Conservation (phyloP, 2,113 vertebrate genomes). For the Ramphastos sulfuratus region DNA sequence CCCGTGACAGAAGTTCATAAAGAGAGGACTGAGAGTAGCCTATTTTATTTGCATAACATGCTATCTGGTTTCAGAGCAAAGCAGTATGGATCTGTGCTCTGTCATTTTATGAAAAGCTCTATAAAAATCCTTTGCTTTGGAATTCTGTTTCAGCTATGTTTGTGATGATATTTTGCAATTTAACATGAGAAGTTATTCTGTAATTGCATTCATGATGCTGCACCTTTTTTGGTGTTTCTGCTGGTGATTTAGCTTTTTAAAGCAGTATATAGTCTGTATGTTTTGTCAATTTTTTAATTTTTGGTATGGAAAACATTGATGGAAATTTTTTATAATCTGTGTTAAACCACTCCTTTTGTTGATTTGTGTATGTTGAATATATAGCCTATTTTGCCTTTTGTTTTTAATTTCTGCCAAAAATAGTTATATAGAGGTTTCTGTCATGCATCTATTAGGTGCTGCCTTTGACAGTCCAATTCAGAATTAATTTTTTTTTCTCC, state of each 20-base stretch:
- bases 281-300: background rate
- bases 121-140: background rate
- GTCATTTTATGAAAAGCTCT: background rate
- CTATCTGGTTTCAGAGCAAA: background rate
- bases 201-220: background rate
- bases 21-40: background rate
- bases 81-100: background rate
- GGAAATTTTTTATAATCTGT: background rate
- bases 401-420: background rate
- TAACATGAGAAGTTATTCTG: background rate
- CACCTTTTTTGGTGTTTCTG: background rate
- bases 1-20: background rate
- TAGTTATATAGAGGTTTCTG: background rate
- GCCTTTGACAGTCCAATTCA: background rate
- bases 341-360: background rate
- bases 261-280: background rate
- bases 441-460: background rate
- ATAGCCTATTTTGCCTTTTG: background rate
- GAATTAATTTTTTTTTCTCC: background rate
- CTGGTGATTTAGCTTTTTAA: background rate
- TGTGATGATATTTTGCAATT: background rate
- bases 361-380: background rate
- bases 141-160: background rate
- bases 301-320: background rate
- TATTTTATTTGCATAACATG: background rate